A percentile compares a stretch with the other conserved stretches of the same genome.
These are phyloP conservation scores for Vidua macroura DNA, from an alignment of 2,113 vertebrate genomes.

Conservation along the genomic window DNA sequence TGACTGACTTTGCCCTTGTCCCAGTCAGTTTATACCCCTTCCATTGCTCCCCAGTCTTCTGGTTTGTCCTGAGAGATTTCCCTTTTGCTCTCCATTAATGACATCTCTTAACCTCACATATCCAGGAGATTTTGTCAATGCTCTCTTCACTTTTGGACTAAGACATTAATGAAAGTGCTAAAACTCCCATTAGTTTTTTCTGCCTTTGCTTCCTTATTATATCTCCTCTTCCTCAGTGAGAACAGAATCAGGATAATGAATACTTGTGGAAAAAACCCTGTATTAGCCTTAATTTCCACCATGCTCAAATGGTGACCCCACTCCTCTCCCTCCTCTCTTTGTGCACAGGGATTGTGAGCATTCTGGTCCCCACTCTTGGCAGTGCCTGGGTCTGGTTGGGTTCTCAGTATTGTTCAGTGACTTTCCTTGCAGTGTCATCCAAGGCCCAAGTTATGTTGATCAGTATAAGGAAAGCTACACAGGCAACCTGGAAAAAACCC, in stretches of 20 bases:
- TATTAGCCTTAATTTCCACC: not conserved
- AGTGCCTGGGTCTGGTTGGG: not conserved
- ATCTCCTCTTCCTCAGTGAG: not conserved
- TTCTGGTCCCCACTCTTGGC: not conserved
- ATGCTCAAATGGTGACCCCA: not conserved
- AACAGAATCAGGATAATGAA: not conserved
- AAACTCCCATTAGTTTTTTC: not conserved
- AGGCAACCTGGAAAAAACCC: not conserved
- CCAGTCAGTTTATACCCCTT: not conserved
- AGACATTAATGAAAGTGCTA: not conserved
- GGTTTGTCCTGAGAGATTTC: not conserved
- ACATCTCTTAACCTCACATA: not conserved
- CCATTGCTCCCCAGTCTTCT: not conserved
- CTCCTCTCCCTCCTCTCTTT: not conserved
- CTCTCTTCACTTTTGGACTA: not conserved
- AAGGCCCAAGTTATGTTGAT: not conserved
- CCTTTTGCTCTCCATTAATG: not conserved
- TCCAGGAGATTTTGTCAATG: not conserved
- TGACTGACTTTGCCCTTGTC: not conserved
- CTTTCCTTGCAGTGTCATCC: not conserved
- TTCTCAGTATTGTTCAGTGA: not conserved
- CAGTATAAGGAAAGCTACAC: not conserved
- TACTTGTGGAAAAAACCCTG: not conserved
- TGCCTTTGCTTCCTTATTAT: not conserved
- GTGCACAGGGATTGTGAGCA: accelerated